Evolutionary conservation across 2,888 invertebrate genomes (phyloP).

Genomic region (Chalcis sispes): DNA sequence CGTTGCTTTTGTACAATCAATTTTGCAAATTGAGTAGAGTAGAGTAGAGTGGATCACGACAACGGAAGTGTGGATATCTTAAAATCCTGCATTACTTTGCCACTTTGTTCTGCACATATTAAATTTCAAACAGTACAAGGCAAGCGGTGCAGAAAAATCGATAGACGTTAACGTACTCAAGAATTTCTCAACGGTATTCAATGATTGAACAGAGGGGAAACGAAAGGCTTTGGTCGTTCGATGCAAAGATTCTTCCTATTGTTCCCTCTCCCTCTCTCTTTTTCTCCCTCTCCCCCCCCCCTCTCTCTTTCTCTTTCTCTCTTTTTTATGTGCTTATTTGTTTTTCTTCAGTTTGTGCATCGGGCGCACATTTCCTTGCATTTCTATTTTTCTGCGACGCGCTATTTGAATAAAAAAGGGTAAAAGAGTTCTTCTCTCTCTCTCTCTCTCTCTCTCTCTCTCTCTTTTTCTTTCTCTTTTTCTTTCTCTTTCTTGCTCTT

Average conservation of each 20-base stretch:
- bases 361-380: too few species aligned
- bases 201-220: slow-evolving; percentile 49
- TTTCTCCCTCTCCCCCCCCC: neutral
- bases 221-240: slow-evolving; percentile 15
- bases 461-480: neutral
- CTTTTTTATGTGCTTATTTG: too few species aligned
- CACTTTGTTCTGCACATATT: slow-evolving; percentile 48
- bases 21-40: slow-evolving; percentile 53
- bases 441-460: neutral
- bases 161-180: slow-evolving; percentile 56
- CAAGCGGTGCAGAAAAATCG: slow-evolving; percentile 48
- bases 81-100: slow-evolving; percentile 41
- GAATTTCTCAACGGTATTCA: slow-evolving; percentile 54
- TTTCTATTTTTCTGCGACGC: too few species aligned
- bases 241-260: slow-evolving; percentile 37
- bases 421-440: slow-evolving; percentile 34
- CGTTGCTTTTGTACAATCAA: slow-evolving; percentile 52
- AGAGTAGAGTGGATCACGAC: neutral
- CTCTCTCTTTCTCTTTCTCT: slow-evolving; percentile 1
- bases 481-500: slow-evolving; percentile 23
- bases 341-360: too few species aligned
- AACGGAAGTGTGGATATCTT: slow-evolving; percentile 34
- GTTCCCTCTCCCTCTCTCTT: neutral
- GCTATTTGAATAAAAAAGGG: too few species aligned
- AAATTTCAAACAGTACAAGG: slow-evolving; percentile 35